These are phyloP conservation scores for Linnaemya tessellans DNA, from an alignment of 2,888 invertebrate species.

Conservation along the genomic window DNA sequence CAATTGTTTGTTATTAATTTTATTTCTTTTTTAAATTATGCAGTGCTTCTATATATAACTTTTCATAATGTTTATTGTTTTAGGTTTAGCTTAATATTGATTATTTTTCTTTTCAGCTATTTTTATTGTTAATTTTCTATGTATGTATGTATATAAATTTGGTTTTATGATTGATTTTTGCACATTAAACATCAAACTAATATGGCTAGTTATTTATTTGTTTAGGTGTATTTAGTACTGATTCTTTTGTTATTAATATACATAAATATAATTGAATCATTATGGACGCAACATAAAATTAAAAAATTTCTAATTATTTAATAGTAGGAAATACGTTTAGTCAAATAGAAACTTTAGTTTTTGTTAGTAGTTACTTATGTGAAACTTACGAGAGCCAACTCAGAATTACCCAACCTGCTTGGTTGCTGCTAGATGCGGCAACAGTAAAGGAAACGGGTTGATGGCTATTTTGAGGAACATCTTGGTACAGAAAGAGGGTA, in stretches of 20 bases:
- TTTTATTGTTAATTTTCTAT: slow-evolving; percentile 45
- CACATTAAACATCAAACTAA: slow-evolving; percentile 70
- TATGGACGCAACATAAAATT: slow-evolving; percentile 69
- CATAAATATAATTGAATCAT: slow-evolving; percentile 44
- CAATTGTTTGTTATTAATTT: slow-evolving; percentile 57
- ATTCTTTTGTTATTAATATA: background rate
- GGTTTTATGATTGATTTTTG: slow-evolving; percentile 52
- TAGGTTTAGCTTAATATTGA: slow-evolving; percentile 24
- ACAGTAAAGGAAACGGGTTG: background rate
- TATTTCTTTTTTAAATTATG: slow-evolving; percentile 34
- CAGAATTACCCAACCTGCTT: background rate
- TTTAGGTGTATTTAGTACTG: slow-evolving; percentile 14
- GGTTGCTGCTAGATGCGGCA: background rate
- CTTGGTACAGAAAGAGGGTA: background rate
- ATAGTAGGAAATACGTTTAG: slow-evolving; percentile 60
- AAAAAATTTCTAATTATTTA: slow-evolving; percentile 55
- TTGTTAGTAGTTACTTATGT: slow-evolving; percentile 41
- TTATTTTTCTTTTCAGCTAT: slow-evolving; percentile 5
- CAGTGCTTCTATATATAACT: slow-evolving; percentile 38
- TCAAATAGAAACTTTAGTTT: slow-evolving; percentile 70
- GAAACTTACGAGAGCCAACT: slow-evolving; percentile 24
- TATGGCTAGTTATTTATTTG: slow-evolving; percentile 50
- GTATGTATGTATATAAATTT: slow-evolving; percentile 42
- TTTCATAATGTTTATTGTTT: slow-evolving; percentile 37
- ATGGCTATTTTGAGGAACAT: background rate